Base-by-base conservation (phyloP, 2,888 invertebrate species). In the Romanomermis culicivorax region DNA sequence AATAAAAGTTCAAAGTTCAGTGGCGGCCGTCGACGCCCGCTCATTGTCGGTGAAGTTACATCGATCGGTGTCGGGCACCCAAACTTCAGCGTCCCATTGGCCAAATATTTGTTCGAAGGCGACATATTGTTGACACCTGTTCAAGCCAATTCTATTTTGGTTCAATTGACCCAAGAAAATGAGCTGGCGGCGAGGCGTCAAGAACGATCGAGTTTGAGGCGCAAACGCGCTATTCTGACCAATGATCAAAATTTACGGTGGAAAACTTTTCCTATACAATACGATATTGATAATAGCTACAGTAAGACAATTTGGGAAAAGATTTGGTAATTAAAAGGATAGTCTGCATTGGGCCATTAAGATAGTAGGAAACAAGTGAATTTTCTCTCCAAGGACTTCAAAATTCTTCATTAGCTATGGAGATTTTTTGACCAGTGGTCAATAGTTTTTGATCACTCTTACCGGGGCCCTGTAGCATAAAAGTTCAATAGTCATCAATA, bases 121-220 rank as follows among this genome's bases (percentile, higher is more conserved):
- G 66, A 66, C 59, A 65, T 66, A 25, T 61, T 66, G 49, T 56
- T 66, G 0, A 59, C 60, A 7, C 58, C 61, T 4, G 52, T 58
- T n/a, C 66, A 66, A 58, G 66, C 65, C 0, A 59, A 58, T 20
- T 55, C 57, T 42, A 63, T 66, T 55, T 58, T 66, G 27, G 56
- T 59, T 42, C 52, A 59, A 11, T 29, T 60, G 20, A 45, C 11
- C 24, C 17, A 45, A 11, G 47, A 11, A 45, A 45, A 45, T 45
- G 11, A 36, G 36, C 11, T 36, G 11, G 17, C 11, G 17, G 36
- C 36, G 11, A 36, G 17, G 36, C 36, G 36, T n/a, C n/a, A n/a
- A n/a, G n/a, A n/a, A n/a, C n/a, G n/a, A n/a, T 7, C 17, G 7
- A 36, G 36, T 7, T 11, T 11, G 7, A 36, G 36, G 36, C 36